Conservation (phyloP, 2,113 vertebrate genomes). For the Anoplopoma fimbria region DNA sequence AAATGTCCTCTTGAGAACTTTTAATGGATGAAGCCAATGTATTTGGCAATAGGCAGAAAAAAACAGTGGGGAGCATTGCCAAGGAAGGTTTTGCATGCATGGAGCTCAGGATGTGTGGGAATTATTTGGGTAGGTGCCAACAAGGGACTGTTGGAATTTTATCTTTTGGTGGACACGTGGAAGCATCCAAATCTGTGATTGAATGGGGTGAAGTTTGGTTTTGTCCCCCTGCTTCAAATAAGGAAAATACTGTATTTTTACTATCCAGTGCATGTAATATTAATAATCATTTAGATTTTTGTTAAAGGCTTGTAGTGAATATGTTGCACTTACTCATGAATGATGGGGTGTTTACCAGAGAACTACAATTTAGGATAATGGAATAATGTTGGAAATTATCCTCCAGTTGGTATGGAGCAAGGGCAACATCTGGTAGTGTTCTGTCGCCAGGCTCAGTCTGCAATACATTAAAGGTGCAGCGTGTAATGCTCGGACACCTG, state of each 20-base stretch:
- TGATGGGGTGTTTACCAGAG: slow-evolving; percentile 10
- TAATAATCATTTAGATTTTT: neutral
- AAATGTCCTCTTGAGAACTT: neutral
- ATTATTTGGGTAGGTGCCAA: neutral
- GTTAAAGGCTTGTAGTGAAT: neutral
- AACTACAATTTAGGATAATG: slow-evolving; percentile 20
- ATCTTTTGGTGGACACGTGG: neutral
- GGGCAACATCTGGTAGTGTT: slow-evolving; percentile 41
- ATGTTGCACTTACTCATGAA: slow-evolving; percentile 2
- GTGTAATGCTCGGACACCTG: neutral
- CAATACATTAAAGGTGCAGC: neutral
- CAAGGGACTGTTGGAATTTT: neutral
- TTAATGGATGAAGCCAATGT: neutral
- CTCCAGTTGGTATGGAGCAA: neutral
- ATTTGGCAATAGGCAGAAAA: slow-evolving; percentile 7
- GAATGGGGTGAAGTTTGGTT: neutral
- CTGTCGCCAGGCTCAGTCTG: neutral
- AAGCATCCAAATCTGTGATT: neutral
- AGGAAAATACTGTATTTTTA: neutral
- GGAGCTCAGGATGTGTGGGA: neutral
- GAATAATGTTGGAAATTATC: slow-evolving; percentile 19
- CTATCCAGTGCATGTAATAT: neutral
- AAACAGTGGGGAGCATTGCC: neutral
- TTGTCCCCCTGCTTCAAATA: neutral
- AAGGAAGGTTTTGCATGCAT: neutral